Evolutionary conservation across 2,888 invertebrate genomes (phyloP).

Genomic region (Harpalus rubripes): DNA sequence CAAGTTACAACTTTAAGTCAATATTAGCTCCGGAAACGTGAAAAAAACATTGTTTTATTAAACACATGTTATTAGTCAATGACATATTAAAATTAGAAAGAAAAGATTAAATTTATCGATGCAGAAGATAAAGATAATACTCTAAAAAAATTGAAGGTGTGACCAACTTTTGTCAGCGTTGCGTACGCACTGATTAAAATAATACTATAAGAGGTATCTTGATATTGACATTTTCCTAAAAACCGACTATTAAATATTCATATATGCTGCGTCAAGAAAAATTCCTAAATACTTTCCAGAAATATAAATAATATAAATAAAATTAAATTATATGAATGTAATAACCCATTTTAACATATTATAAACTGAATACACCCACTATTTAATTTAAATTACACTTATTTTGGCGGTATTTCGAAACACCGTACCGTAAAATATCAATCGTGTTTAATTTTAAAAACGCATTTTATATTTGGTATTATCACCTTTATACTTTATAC

Average conservation of each 20-base stretch:
- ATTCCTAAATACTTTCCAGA: neutral
- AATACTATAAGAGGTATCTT: too few relatives aligned
- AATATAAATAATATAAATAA: neutral
- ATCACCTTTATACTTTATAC: too few relatives aligned
- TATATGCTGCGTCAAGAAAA: neutral
- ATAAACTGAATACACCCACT: too few relatives aligned
- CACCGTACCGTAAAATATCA: too few relatives aligned
- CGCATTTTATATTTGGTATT: too few relatives aligned
- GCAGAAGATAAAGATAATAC: neutral
- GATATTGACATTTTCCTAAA: neutral
- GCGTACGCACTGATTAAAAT: too few relatives aligned
- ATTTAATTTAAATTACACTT: too few relatives aligned
- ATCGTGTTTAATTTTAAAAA: too few relatives aligned
- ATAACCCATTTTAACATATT: too few relatives aligned
- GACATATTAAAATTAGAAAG: neutral
- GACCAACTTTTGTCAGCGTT: neutral
- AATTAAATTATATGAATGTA: too few relatives aligned
- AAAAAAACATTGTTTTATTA: slow-evolving; percentile 21
- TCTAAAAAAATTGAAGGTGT: neutral
- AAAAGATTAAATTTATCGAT: neutral
- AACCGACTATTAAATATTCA: neutral
- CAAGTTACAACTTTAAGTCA: slow-evolving; percentile 22
- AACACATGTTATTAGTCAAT: slow-evolving; percentile 3
- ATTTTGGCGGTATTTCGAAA: too few relatives aligned
- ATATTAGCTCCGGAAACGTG: slow-evolving; percentile 14